Evolutionary conservation across 2,797 vertebrate genomes (phyloP).

Genomic region (Erethizon dorsatum): DNA sequence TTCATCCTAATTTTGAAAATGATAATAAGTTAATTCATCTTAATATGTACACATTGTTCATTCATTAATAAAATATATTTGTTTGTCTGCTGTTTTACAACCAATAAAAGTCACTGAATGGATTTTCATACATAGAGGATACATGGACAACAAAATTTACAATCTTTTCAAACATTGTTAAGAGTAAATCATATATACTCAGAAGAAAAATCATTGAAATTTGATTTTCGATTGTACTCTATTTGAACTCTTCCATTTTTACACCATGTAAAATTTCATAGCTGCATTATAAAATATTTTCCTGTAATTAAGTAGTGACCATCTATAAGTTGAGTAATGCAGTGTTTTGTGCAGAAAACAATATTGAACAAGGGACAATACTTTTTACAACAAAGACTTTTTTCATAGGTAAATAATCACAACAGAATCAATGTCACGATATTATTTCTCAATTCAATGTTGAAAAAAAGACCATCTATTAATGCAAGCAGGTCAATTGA

Average conservation of each 20-base stretch:
- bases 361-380: neutral
- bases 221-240: neutral
- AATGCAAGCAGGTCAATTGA: neutral
- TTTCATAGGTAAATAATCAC: neutral
- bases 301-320: neutral
- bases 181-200: neutral
- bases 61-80: conserved; percentile 70
- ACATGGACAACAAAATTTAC: conserved; percentile 62
- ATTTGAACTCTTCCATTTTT: neutral
- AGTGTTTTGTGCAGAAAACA: neutral
- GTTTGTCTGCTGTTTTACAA: conserved; percentile 65
- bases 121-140: conserved; percentile 51
- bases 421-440: neutral
- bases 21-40: conserved; percentile 1
- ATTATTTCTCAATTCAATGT: neutral
- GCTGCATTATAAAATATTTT: neutral
- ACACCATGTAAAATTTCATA: neutral
- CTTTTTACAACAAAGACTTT: neutral
- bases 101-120: conserved; percentile 21
- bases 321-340: neutral
- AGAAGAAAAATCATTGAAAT: neutral
- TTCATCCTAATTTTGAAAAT: conserved; percentile 48
- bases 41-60: conserved; percentile 74
- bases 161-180: conserved; percentile 16
- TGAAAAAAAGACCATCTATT: neutral